Evolutionary conservation across 2,797 vertebrate species (phyloP).

Genomic region (Pseudomugil tenellus): DNA sequence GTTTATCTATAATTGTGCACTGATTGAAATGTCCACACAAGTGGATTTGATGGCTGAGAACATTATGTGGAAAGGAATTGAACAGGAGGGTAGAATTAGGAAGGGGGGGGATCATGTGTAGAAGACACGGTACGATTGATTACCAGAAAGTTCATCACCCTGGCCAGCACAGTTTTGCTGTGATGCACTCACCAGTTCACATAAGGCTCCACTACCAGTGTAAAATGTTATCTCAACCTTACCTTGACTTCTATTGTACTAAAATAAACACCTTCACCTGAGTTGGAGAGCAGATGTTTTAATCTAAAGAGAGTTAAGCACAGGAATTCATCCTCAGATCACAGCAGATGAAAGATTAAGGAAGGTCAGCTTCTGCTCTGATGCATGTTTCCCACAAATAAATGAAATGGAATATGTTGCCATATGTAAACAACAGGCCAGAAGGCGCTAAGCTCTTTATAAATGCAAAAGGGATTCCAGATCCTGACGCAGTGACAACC

Average conservation of each 20-base stretch:
- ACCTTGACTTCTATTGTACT: conserved; percentile 61
- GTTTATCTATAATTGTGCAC: conserved; percentile 39
- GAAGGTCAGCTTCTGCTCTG: conserved; percentile 37
- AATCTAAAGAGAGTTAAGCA: conserved; percentile 63
- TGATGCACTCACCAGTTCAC: conserved; percentile 59
- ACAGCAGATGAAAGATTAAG: conserved; percentile 68
- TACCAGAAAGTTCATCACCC: conserved; percentile 72
- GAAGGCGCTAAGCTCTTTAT: conserved; percentile 41
- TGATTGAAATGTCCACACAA: conserved; percentile 54
- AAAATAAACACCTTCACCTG: conserved; percentile 61
- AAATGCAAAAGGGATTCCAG: conserved; percentile 39
- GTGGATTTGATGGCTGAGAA: conserved; percentile 22
- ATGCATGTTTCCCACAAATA: conserved; percentile 32
- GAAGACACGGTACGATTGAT: conserved; percentile 68
- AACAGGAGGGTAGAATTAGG: conserved; percentile 10
- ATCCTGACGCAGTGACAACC: conserved; percentile 25
- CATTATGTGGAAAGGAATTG: not conserved
- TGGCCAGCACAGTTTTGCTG: conserved; percentile 57
- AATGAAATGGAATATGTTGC: conserved; percentile 50
- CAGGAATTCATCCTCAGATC: conserved; percentile 62
- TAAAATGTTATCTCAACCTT: conserved; percentile 69
- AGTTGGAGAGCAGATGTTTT: conserved; percentile 68
- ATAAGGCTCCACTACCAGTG: conserved; percentile 56
- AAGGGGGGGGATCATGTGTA: too few species aligned
- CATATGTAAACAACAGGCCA: conserved; percentile 50